A percentile compares a stretch with the other conserved stretches of the same genome.
These are phyloP conservation scores for Hycleus phaleratus DNA, from an alignment of 1,140 invertebrate genomes.

Conservation along the genomic window DNA sequence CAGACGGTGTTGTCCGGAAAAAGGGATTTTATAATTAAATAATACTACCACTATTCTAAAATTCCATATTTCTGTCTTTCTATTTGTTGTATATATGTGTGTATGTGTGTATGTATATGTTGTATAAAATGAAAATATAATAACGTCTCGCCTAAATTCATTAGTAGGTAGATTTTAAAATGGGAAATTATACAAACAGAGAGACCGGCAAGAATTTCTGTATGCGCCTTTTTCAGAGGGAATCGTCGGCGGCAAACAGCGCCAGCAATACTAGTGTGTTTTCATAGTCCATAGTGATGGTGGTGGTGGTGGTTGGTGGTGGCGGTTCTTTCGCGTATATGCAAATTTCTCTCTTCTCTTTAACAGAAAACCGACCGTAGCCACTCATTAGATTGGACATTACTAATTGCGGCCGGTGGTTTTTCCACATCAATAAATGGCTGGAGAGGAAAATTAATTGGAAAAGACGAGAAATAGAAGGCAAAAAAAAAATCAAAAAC, in stretches of 20 bases:
- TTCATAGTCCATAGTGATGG: too few relatives aligned
- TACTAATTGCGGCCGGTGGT: conserved; percentile 23
- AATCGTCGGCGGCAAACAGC: too few relatives aligned
- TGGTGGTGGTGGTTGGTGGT: too few relatives aligned
- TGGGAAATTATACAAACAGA: conserved; percentile 18
- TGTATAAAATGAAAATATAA: conserved; percentile 20
- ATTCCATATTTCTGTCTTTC: too few relatives aligned
- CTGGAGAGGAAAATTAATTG: too few relatives aligned
- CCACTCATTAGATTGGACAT: conserved; percentile 26
- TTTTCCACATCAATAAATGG: conserved; percentile 14
- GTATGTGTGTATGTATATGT: background rate
- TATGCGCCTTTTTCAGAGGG: background rate
- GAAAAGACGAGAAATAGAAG: too few relatives aligned
- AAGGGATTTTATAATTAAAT: conserved; percentile 7
- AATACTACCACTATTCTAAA: conserved; percentile 1
- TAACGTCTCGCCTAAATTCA: conserved; percentile 23
- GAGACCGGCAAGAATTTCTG: conserved; percentile 14
- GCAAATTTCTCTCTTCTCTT: conserved; percentile 14
- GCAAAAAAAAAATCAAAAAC: too few relatives aligned
- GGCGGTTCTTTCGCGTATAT: background rate
- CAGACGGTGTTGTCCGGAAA: too few relatives aligned
- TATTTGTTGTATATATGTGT: too few relatives aligned
- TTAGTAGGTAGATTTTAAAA: conserved; percentile 20
- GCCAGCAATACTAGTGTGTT: too few relatives aligned
- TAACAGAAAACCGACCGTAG: conserved; percentile 9